Evolutionary conservation across 2,797 vertebrate species (phyloP).

Genomic region (Bradypodion ventrale): DNA sequence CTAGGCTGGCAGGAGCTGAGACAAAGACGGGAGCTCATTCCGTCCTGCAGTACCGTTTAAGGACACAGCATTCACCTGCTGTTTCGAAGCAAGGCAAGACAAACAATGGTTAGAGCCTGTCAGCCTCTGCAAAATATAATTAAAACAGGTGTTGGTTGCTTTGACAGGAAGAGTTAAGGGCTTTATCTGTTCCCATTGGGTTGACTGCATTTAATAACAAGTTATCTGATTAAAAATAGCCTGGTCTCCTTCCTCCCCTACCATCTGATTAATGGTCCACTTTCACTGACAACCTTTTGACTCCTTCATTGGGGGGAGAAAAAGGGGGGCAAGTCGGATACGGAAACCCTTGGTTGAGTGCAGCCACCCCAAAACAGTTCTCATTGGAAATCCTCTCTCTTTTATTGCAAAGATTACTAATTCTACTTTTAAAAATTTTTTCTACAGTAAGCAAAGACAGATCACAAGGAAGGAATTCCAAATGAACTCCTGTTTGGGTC

Average conservation of each 20-base stretch:
- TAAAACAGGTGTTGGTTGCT: background rate
- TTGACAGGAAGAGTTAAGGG: background rate
- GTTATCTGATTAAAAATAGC: background rate
- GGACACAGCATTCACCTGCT: too few species aligned
- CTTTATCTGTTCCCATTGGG: background rate
- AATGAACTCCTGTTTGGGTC: constrained; percentile 45
- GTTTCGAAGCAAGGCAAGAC: too few species aligned
- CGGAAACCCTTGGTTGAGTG: background rate
- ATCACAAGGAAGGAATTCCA: background rate
- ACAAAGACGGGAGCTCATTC: too few species aligned
- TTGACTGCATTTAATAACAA: constrained; percentile 18
- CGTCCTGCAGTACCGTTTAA: too few species aligned
- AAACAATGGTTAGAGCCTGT: background rate
- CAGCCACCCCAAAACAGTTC: background rate
- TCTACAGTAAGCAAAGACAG: constrained; percentile 17
- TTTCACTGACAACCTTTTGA: constrained; percentile 31
- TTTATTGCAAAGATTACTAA: background rate
- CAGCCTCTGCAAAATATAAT: background rate
- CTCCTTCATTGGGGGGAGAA: background rate
- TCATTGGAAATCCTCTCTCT: background rate
- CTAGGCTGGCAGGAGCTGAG: too few species aligned
- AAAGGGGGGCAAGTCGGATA: background rate
- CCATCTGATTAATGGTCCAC: background rate
- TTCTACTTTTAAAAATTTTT: background rate
- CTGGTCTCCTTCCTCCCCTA: background rate